Conservation (phyloP, 2,888 invertebrate species). For the Diloba caeruleocephala region DNA sequence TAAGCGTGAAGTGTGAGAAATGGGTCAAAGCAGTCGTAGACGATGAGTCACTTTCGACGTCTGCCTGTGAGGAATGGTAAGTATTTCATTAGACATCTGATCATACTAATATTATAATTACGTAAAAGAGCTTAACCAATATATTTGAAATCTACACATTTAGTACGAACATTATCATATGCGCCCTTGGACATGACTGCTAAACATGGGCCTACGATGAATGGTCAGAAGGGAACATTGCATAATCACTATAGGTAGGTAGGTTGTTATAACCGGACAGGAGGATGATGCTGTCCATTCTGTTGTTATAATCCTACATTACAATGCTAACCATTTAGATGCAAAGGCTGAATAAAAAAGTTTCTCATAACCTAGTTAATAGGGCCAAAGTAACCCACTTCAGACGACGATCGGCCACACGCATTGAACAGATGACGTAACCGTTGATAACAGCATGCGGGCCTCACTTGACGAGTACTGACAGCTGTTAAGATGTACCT, state of each 20-base stretch:
- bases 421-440: slow-evolving; percentile 52
- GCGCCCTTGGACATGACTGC: too few species aligned
- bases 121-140: slow-evolving; percentile 35
- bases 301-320: too few species aligned
- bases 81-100: slow-evolving; percentile 28
- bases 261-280: too few species aligned
- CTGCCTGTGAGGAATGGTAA: slow-evolving; percentile 27
- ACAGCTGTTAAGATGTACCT: slow-evolving; percentile 36
- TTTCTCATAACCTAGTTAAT: slow-evolving; percentile 24
- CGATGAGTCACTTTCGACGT: slow-evolving; percentile 37
- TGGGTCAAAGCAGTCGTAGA: slow-evolving; percentile 39
- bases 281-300: too few species aligned
- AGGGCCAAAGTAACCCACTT: slow-evolving; percentile 32
- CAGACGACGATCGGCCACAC: slow-evolving; percentile 45
- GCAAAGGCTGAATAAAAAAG: neutral
- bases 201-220: too few species aligned
- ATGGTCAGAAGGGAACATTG: too few species aligned
- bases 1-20: slow-evolving; percentile 46
- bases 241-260: too few species aligned
- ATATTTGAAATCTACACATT: too few species aligned
- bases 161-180: too few species aligned
- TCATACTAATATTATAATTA: slow-evolving; percentile 39
- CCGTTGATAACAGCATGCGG: slow-evolving; percentile 52
- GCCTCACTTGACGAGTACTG: slow-evolving; percentile 40
- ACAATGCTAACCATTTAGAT: too few species aligned